Evolutionary conservation across 2,113 vertebrate species (phyloP).

Genomic region (Dasyornis broadbenti): DNA sequence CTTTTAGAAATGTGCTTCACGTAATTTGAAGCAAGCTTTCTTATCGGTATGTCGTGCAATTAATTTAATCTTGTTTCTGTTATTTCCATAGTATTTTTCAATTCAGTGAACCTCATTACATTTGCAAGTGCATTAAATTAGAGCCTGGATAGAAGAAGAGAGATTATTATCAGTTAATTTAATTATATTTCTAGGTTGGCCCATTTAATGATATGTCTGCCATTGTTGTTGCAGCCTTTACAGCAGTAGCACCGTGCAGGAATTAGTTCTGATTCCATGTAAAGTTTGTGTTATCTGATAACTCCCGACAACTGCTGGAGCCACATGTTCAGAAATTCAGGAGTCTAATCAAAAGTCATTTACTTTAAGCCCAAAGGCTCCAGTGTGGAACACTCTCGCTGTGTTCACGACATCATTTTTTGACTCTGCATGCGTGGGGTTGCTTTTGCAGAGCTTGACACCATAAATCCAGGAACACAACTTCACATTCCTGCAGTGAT

Average conservation of each 20-base stretch:
- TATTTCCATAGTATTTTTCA: slow-evolving; percentile 77
- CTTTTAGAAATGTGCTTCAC: slow-evolving; percentile 41
- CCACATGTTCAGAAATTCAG: slow-evolving; percentile 26
- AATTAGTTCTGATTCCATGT: slow-evolving; percentile 62
- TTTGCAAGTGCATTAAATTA: slow-evolving; percentile 76
- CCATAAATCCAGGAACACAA: neutral
- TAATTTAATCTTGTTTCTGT: slow-evolving; percentile 83
- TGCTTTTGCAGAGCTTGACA: neutral
- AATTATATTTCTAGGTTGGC: slow-evolving; percentile 77
- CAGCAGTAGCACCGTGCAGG: slow-evolving; percentile 43
- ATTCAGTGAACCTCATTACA: slow-evolving; percentile 75
- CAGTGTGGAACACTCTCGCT: neutral
- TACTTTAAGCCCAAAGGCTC: slow-evolving; percentile 34
- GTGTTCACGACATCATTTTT: neutral
- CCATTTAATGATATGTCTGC: slow-evolving; percentile 70
- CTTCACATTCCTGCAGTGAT: neutral
- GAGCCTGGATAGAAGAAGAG: slow-evolving; percentile 71
- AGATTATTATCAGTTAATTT: slow-evolving; percentile 83
- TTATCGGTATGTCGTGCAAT: slow-evolving; percentile 78
- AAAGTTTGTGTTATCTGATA: slow-evolving; percentile 68
- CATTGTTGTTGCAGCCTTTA: slow-evolving; percentile 65
- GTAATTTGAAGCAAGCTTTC: slow-evolving; percentile 56
- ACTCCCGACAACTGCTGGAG: slow-evolving; percentile 32
- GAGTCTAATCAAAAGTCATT: slow-evolving; percentile 63
- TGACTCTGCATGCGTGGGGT: neutral